Percentiles rank a stretch among this genome's conserved stretches.
Evolutionary conservation across 2,797 vertebrate genomes (phyloP).

Genomic region (Molossus alvarezi): DNA sequence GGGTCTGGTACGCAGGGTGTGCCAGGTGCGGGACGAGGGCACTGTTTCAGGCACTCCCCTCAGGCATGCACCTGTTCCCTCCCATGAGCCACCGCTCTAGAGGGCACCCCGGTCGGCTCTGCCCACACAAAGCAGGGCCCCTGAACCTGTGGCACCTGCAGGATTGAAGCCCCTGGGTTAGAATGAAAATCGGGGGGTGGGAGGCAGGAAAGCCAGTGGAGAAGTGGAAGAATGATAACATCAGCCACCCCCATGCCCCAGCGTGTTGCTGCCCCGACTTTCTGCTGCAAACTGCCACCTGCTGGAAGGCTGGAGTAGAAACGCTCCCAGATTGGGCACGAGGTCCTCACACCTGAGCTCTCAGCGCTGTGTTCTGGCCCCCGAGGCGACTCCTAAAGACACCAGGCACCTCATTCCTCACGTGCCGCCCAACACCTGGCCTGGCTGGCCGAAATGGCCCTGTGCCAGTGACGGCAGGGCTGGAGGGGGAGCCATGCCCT

Average conservation of each 20-base stretch:
- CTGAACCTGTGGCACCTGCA: background rate
- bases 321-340: fast-evolving
- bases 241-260: background rate
- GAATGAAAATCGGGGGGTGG: background rate
- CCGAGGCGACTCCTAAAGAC: background rate
- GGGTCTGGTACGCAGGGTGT: background rate
- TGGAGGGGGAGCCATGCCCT: background rate
- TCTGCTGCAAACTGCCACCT: slow-evolving; percentile 58
- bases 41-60: background rate
- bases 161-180: background rate
- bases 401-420: fast-evolving
- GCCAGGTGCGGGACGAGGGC: background rate
- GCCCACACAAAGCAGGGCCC: background rate
- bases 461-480: fast-evolving
- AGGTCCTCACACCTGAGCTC: background rate
- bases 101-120: background rate
- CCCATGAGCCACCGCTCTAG: fast-evolving
- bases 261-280: fast-evolving
- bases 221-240: background rate
- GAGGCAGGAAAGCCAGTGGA: background rate
- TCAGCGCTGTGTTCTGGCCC: background rate
- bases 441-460: fast-evolving
- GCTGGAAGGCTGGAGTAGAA: background rate
- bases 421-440: fast-evolving
- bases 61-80: fast-evolving